Evolutionary conservation across 2,888 invertebrate genomes (phyloP).

Genomic region (Xylota segnis): DNA sequence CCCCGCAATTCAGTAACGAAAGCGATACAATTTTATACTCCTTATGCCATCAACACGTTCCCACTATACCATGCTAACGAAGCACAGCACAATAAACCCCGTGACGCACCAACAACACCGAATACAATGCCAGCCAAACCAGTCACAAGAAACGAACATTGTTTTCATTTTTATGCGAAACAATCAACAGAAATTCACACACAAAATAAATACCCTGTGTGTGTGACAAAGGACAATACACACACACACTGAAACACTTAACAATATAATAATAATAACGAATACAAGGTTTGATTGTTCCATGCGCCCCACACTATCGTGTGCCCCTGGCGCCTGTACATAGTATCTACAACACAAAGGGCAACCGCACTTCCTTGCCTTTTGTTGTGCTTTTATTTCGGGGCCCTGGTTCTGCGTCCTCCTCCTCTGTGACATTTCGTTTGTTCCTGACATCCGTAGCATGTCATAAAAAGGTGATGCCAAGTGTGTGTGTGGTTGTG

Average conservation of each 20-base stretch:
- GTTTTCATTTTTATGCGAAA: constrained; percentile 68
- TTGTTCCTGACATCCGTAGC: constrained; percentile 3
- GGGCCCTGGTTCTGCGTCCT: constrained; percentile 18
- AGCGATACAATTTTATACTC: constrained; percentile 40
- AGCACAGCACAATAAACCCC: constrained; percentile 12
- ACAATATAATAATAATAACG: constrained; percentile 58
- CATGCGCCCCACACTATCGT: constrained; percentile 14
- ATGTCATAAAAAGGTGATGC: constrained; percentile 28
- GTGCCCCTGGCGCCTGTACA: constrained; percentile 34
- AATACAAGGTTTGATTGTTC: constrained; percentile 44
- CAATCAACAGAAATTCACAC: constrained; percentile 66
- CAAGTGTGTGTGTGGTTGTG: constrained; percentile 12
- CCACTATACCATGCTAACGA: constrained; percentile 44
- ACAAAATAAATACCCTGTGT: constrained; percentile 8
- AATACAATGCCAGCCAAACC: constrained; percentile 18
- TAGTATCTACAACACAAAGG: constrained; percentile 19
- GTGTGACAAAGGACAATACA: constrained; percentile 20
- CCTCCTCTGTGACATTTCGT: constrained; percentile 31
- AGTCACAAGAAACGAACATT: constrained; percentile 29
- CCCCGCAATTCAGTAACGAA: constrained; percentile 24
- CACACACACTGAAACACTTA: not conserved
- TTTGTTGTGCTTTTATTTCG: constrained; percentile 4
- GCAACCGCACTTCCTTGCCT: constrained; percentile 21
- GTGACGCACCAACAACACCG: not conserved
- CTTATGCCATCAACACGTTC: constrained; percentile 50